These are phyloP conservation scores for Drosophila oshimai DNA, from an alignment of 1,140 invertebrate genomes.

Conservation along the genomic window DNA sequence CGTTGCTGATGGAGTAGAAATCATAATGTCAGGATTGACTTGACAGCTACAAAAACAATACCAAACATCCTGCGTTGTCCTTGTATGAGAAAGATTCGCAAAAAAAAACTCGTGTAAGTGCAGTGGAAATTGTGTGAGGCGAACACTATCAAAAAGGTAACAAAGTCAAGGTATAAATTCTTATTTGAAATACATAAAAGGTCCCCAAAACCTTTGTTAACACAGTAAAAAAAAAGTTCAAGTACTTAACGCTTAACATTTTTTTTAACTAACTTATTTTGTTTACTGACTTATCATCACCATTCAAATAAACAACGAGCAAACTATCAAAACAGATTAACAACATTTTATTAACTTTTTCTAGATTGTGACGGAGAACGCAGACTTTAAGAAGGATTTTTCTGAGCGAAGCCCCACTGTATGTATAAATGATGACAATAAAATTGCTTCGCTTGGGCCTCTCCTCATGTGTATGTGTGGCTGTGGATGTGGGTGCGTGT, in stretches of 20 bases:
- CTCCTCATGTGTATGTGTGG: constrained; percentile 6
- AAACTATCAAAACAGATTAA: no score
- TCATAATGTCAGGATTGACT: constrained; percentile 35
- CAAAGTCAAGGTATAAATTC: no score
- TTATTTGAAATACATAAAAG: background rate
- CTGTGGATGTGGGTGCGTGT: constrained; percentile 11
- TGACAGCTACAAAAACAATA: constrained; percentile 20
- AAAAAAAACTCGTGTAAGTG: constrained; percentile 1
- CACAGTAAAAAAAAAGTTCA: no score
- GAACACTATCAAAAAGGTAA: no score
- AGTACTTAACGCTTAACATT: no score
- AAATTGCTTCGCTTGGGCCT: constrained; percentile 18
- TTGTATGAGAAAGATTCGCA: background rate
- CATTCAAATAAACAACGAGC: no score
- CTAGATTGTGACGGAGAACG: no score
- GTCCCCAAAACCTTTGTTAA: no score
- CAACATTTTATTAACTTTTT: no score
- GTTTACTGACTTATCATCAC: no score
- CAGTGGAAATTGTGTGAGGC: background rate
- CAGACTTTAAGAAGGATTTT: background rate
- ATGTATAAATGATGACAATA: constrained; percentile 48
- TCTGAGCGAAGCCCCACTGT: constrained; percentile 14
- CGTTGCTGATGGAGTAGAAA: constrained; percentile 30
- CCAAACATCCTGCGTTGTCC: constrained; percentile 3
- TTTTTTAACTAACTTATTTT: no score